Percentiles rank a stretch among this genome's conserved stretches.
Conservation (phyloP, 2,113 vertebrate genomes). For the Tursiops truncatus region DNA sequence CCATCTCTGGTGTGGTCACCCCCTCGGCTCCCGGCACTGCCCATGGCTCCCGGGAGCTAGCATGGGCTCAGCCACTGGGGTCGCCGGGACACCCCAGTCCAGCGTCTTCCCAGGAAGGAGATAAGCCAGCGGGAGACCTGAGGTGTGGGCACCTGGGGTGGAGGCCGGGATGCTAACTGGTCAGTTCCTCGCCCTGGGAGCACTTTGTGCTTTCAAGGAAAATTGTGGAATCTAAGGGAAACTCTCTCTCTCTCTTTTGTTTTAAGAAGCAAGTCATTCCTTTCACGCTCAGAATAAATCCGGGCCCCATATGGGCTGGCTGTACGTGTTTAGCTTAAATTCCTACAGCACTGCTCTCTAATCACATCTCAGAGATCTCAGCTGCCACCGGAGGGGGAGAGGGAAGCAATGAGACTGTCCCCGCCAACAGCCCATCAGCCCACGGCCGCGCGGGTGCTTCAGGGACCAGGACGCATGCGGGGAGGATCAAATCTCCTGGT, state of each 20-base stretch:
- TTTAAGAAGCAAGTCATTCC: not conserved
- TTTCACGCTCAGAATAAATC: not conserved
- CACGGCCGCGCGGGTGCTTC: rapidly evolving
- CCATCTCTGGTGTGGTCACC: rapidly evolving
- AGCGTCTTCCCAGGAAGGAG: not conserved
- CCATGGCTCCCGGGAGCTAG: rapidly evolving
- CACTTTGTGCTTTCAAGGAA: not conserved
- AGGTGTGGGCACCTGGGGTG: rapidly evolving
- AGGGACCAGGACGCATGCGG: rapidly evolving
- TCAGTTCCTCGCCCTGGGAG: not conserved
- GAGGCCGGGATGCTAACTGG: rapidly evolving
- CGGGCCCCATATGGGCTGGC: not conserved
- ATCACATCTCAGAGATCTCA: not conserved
- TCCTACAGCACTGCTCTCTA: too few relatives aligned
- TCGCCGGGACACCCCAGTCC: not conserved
- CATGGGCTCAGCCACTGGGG: rapidly evolving
- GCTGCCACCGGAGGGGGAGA: rapidly evolving
- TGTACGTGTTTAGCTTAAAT: rapidly evolving
- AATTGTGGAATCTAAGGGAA: not conserved
- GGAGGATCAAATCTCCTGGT: rapidly evolving
- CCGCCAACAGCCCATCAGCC: rapidly evolving
- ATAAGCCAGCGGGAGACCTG: not conserved
- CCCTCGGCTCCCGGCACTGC: not conserved
- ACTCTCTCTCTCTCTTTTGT: not conserved
- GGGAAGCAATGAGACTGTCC: rapidly evolving